Evolutionary conservation across 2,888 invertebrate species (phyloP), one percentile per base, ranked within the genome.

Genomic region (Unio pictorum): DNA sequence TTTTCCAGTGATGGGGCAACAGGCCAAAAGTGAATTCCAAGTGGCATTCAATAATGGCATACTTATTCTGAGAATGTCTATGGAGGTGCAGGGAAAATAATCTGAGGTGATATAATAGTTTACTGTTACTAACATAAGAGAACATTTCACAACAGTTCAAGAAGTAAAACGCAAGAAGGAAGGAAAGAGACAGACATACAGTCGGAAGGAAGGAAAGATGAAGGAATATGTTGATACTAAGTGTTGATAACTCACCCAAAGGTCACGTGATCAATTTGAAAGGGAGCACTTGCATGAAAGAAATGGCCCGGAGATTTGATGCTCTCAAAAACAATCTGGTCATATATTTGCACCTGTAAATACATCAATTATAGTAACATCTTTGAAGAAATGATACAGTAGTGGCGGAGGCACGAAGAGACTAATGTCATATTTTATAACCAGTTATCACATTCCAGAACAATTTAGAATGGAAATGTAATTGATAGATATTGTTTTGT

Each of bases 301-400:
- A 84, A 90, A 73, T 90, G 90, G 3, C 90, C 90, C 0, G 88
- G 89, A 2, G 89, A 89, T 71, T 90, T 90, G 73, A 90, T 87
- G 73, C 89, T 90, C 75, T 90, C 90, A 69, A 89, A 86, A 28
- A 89, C 87, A 58, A 90, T 89, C 77, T 90, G 90, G 71, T 90
- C 90, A 72, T 84, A 88, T 58, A 89, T 87, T 83, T 90, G 90
- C 23, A 90, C 89, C 90, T 90, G 72, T 8, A 72, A 71, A 54
- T 30, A 58, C 34, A 63, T 15, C 2, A 45, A 15, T 45, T 11
- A 45, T 2, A 15, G 11, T 3, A 45, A 11, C 15, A 15, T 11
- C 45, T 45, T 45, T 15, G 45, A 15, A 11, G 15, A 45, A 15
- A 45, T 45, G 15, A 15, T 45, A 3, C 8, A 1, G 45, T 3